These are phyloP conservation scores for Cyphomyrus discorhynchus DNA, from an alignment of 2,113 vertebrate species.

Conservation along the genomic window DNA sequence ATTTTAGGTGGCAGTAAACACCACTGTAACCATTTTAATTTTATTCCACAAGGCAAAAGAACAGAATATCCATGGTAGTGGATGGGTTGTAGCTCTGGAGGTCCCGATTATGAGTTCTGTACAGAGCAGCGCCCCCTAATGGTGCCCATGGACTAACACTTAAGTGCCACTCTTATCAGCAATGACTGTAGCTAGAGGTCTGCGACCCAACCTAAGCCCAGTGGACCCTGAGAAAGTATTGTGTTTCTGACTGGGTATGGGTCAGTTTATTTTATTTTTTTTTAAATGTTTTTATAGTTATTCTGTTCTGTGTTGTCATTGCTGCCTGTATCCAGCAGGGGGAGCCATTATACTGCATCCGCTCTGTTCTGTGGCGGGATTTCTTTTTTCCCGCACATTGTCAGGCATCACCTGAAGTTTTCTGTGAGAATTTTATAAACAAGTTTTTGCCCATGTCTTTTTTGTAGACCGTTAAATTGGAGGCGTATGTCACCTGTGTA, in stretches of 20 bases:
- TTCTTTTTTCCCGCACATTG: neutral
- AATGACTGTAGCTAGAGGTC: neutral
- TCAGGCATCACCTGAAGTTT: neutral
- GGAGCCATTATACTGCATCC: slow-evolving; percentile 24
- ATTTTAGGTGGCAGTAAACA: neutral
- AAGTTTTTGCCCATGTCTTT: neutral
- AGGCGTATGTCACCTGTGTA: neutral
- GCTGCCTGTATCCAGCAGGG: slow-evolving; percentile 30
- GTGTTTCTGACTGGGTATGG: neutral
- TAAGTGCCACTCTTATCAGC: neutral
- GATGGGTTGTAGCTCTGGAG: neutral
- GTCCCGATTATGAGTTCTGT: neutral
- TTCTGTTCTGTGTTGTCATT: neutral
- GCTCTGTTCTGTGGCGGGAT: neutral
- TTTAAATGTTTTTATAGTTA: neutral
- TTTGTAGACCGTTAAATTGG: neutral
- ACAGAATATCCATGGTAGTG: neutral
- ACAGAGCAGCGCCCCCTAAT: neutral
- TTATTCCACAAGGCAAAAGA: neutral
- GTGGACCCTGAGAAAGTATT: neutral
- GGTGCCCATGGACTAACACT: neutral
- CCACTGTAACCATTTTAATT: neutral
- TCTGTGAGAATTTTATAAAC: neutral
- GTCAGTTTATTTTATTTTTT: neutral
- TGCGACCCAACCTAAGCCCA: neutral